Evolutionary conservation across 2,113 vertebrate genomes (phyloP).

Genomic region (Columbina picui): DNA sequence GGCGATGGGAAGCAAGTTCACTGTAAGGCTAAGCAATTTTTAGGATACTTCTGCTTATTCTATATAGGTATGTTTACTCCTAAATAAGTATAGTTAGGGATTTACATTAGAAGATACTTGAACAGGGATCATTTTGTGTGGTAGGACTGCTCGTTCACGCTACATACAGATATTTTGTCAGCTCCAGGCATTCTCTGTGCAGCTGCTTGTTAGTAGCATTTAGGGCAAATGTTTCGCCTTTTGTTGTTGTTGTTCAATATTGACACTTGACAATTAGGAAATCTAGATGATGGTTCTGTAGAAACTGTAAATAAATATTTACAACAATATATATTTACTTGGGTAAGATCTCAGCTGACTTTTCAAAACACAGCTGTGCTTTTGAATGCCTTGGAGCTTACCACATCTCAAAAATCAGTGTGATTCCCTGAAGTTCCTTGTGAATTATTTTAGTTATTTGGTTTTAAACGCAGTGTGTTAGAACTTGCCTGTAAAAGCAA

Average conservation of each 20-base stretch:
- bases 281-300: neutral
- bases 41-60: neutral
- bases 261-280: neutral
- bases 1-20: neutral
- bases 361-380: neutral
- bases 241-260: neutral
- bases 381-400: neutral
- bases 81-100: neutral
- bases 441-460: constrained; percentile 1
- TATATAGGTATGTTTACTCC: neutral
- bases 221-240: neutral
- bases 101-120: neutral
- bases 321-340: neutral
- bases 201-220: neutral
- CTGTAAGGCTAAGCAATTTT: neutral
- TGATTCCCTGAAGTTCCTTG: neutral
- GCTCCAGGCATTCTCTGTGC: neutral
- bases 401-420: neutral
- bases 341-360: neutral
- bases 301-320: neutral
- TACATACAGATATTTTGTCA: neutral
- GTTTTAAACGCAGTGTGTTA: neutral
- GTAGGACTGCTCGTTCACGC: neutral
- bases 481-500: neutral
- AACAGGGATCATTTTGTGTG: neutral